Conservation (phyloP, 2,113 vertebrate species). For the Abramis brama region DNA sequence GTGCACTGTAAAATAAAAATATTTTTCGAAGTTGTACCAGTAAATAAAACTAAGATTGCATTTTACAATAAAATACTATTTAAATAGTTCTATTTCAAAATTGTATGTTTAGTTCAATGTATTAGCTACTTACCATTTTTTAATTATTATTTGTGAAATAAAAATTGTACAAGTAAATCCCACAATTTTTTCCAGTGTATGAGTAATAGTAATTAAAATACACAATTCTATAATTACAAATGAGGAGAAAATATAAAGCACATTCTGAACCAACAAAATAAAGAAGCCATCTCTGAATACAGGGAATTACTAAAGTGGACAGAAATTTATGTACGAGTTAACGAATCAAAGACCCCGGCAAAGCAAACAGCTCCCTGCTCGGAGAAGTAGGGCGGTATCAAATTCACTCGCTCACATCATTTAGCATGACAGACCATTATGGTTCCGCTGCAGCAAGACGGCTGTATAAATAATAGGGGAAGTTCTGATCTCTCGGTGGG, state of each 20-base stretch:
- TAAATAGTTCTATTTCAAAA: background rate
- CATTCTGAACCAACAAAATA: background rate
- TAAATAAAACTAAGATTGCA: background rate
- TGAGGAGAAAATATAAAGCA: background rate
- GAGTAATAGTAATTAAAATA: background rate
- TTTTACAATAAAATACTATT: background rate
- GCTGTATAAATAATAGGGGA: conserved; percentile 44
- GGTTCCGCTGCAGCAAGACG: conserved; percentile 19
- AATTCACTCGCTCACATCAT: conserved; percentile 51
- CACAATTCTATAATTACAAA: background rate
- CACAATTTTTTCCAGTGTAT: background rate
- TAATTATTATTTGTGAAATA: background rate
- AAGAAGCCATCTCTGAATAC: background rate
- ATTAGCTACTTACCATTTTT: background rate
- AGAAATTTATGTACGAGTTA: conserved; percentile 17
- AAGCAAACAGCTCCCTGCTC: conserved; percentile 49
- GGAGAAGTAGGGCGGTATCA: conserved; percentile 20
- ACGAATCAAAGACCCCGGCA: conserved; percentile 50
- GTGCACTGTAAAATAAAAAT: no score
- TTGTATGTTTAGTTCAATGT: background rate
- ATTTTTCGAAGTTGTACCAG: no score
- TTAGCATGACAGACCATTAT: conserved; percentile 59
- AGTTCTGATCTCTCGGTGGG: conserved; percentile 42
- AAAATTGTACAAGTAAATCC: background rate
- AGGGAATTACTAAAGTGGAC: background rate